These are phyloP conservation scores for Silurus meridionalis DNA, from an alignment of 2,113 vertebrate genomes.

Conservation along the genomic window DNA sequence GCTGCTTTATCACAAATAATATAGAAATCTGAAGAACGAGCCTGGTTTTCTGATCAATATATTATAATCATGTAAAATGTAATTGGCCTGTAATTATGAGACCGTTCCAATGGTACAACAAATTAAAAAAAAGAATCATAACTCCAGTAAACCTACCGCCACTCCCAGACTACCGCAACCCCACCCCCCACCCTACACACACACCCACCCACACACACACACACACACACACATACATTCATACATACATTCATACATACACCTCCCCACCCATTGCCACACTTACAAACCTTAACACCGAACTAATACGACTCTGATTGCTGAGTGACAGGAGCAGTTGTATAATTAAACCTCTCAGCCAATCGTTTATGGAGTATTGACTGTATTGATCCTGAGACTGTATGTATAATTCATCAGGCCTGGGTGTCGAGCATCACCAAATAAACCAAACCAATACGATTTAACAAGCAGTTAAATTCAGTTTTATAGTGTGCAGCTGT, in stretches of 20 bases:
- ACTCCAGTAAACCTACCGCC: not conserved
- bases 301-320: not conserved
- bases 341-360: slow-evolving; percentile 22
- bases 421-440: not conserved
- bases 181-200: too few relatives aligned
- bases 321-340: not conserved
- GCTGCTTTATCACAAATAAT: not conserved
- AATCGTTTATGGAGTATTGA: slow-evolving; percentile 19
- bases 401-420: slow-evolving; percentile 23
- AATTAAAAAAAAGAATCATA: not conserved
- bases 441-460: not conserved
- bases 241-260: too few relatives aligned
- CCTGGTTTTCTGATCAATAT: not conserved
- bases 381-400: slow-evolving; percentile 19
- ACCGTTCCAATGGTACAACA: not conserved
- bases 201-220: too few relatives aligned
- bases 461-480: not conserved
- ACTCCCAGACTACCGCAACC: too few relatives aligned
- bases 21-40: not conserved
- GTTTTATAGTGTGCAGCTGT: not conserved
- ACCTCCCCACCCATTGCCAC: not conserved
- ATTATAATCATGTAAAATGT: not conserved
- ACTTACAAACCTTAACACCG: not conserved
- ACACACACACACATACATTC: too few relatives aligned
- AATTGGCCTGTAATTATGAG: not conserved